Percentiles rank a stretch among this genome's conserved stretches.
Conservation (phyloP, 1,140 invertebrate genomes). For the Periplaneta americana region DNA sequence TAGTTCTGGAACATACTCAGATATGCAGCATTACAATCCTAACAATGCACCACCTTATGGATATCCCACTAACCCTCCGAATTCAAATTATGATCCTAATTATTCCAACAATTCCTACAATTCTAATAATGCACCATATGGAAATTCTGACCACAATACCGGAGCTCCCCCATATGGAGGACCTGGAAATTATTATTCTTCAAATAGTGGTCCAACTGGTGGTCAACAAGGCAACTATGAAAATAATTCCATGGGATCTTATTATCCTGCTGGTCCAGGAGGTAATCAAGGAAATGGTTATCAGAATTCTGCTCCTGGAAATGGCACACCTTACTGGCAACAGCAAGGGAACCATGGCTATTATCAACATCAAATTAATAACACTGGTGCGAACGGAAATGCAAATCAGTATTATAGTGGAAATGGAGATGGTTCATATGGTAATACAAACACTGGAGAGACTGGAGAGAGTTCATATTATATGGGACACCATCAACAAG, state of each 20-base stretch:
- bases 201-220: background rate
- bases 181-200: background rate
- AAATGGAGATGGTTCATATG: conserved; percentile 24
- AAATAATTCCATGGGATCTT: background rate
- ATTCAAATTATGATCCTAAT: background rate
- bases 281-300: background rate
- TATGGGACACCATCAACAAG: conserved; percentile 26
- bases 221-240: background rate
- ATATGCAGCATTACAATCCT: conserved; percentile 1
- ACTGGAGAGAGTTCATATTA: conserved; percentile 36
- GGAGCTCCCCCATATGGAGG: background rate
- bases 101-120: background rate
- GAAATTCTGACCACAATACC: background rate
- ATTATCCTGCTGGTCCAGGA: background rate
- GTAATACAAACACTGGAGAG: conserved; percentile 34
- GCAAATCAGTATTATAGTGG: conserved; percentile 3
- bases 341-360: background rate
- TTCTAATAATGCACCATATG: background rate
- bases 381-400: background rate
- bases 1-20: background rate
- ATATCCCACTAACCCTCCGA: background rate
- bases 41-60: background rate
- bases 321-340: background rate
- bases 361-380: background rate
- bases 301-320: background rate